Conservation (phyloP, 2,888 invertebrate species). For the Punctoribates punctum region DNA sequence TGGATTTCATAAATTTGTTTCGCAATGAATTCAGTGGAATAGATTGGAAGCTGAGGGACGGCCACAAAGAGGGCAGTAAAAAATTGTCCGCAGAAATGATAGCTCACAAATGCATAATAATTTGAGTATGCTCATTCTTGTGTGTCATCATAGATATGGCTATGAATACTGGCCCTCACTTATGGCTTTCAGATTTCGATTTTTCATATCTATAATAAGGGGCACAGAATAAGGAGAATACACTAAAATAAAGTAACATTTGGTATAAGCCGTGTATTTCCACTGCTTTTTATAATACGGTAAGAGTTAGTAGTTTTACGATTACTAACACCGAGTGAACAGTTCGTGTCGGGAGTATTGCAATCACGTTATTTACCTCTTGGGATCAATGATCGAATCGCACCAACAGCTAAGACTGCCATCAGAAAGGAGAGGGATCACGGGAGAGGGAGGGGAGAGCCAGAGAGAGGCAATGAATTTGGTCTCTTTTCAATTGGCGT, state of each 20-base stretch:
- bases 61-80: not conserved
- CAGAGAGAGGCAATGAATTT: constrained; percentile 32
- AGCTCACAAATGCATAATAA: too few relatives aligned
- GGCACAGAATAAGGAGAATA: not conserved
- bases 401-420: not conserved
- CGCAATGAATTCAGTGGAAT: constrained; percentile 19
- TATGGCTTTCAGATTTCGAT: not conserved
- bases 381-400: constrained; percentile 35
- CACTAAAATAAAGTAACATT: constrained; percentile 15
- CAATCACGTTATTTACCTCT: constrained; percentile 35
- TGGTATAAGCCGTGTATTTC: not conserved
- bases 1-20: not conserved
- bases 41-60: not conserved
- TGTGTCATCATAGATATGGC: too few relatives aligned
- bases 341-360: constrained; percentile 28
- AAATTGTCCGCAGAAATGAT: not conserved
- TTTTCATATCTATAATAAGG: not conserved
- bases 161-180: too few relatives aligned
- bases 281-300: not conserved
- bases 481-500: constrained; percentile 22
- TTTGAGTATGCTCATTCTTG: too few relatives aligned
- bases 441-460: not conserved
- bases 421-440: not conserved
- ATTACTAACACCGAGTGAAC: not conserved
- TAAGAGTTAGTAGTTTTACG: constrained; percentile 23